Percentiles rank a stretch among this genome's conserved stretches.
phyloP scores from a whole-genome alignment of 2,888 invertebrate genomes.

The Ptychoptera albimana region DNA sequence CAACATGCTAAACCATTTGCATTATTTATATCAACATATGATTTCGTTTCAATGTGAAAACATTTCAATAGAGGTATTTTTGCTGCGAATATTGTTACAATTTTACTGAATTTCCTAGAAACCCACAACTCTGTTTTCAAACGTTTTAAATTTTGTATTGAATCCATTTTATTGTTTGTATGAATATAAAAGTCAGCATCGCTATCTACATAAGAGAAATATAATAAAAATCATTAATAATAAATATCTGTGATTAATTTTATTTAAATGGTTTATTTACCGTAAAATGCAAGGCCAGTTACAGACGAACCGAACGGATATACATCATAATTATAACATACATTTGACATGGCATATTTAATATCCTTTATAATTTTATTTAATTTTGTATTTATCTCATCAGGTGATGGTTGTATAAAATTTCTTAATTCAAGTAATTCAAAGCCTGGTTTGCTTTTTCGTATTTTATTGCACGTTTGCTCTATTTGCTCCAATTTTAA shows the following conservation, averaged over 20 bases:
- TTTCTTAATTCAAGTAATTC: background rate
- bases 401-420: background rate
- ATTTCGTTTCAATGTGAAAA: no score
- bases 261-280: background rate
- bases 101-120: background rate
- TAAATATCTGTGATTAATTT: background rate
- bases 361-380: background rate
- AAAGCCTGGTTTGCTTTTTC: background rate
- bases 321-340: background rate
- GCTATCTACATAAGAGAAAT: background rate
- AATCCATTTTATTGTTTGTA: background rate
- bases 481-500: background rate
- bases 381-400: background rate
- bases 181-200: background rate
- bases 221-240: background rate
- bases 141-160: background rate
- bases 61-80: background rate
- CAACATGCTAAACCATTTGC: no score
- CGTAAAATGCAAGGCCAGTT: background rate
- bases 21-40: no score
- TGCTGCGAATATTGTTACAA: background rate
- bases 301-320: background rate
- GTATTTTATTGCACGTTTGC: background rate
- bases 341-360: background rate
- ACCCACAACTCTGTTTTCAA: background rate